Evolutionary conservation across 1,140 invertebrate species (phyloP).

Genomic region (Zophobas atratus): DNA sequence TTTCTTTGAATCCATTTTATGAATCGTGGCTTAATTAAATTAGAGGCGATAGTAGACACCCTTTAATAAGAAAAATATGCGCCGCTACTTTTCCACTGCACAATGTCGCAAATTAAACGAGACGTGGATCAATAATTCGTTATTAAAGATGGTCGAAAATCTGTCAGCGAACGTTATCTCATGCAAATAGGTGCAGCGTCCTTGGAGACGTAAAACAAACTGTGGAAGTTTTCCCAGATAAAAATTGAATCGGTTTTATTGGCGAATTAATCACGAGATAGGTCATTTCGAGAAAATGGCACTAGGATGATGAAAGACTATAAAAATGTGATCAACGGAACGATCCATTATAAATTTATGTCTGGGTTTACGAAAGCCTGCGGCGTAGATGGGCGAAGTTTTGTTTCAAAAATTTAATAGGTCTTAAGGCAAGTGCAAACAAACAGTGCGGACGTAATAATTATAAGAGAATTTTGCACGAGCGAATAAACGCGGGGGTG

Average conservation of each 20-base stretch:
- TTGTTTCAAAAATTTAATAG: constrained; percentile 9
- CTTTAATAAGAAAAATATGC: constrained; percentile 11
- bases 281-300: not conserved
- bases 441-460: constrained; percentile 18
- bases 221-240: not conserved
- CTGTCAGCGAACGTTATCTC: not conserved
- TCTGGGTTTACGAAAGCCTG: constrained; percentile 1
- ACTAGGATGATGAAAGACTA: not conserved
- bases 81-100: not conserved
- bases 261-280: not conserved
- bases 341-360: constrained; percentile 18
- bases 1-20: constrained; percentile 2
- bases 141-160: constrained; percentile 1
- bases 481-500: constrained; percentile 1
- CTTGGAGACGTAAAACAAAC: not conserved
- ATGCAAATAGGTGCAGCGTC: not conserved
- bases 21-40: constrained; percentile 3
- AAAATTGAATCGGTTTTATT: not conserved
- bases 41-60: not conserved
- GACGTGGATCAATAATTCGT: not conserved
- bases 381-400: constrained; percentile 1
- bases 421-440: constrained; percentile 28
- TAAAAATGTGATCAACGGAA: constrained; percentile 1
- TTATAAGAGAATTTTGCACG: constrained; percentile 10
- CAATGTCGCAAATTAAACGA: constrained; percentile 3